phyloP scores from a whole-genome alignment of 2,888 invertebrate genomes.

The Theodoxus fluviatilis region DNA sequence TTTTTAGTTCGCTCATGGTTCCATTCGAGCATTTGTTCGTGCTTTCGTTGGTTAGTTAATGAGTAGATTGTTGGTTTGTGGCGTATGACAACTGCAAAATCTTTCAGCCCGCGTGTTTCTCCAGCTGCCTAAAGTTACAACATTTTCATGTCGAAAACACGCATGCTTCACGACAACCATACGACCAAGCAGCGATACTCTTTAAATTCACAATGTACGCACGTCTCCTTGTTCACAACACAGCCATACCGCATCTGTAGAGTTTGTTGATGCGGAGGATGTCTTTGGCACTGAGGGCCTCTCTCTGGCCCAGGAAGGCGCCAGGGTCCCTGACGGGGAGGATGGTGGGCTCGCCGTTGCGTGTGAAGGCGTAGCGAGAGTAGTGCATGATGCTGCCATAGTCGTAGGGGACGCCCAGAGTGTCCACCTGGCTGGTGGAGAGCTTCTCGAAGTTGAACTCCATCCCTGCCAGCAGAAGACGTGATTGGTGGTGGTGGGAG shows the following conservation, averaged over 20 bases:
- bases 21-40: too few species aligned
- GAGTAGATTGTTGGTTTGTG: too few species aligned
- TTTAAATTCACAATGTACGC: not conserved
- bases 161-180: too few species aligned
- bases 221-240: not conserved
- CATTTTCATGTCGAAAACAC: too few species aligned
- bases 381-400: conserved; percentile 50
- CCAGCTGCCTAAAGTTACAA: too few species aligned
- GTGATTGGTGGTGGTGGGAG: not conserved
- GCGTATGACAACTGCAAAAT: too few species aligned
- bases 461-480: conserved; percentile 34
- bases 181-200: not conserved
- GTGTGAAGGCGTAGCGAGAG: conserved; percentile 44
- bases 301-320: conserved; percentile 40
- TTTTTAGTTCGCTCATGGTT: too few species aligned
- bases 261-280: conserved; percentile 37
- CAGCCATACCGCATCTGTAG: conserved; percentile 39
- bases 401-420: conserved; percentile 45
- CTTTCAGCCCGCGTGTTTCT: too few species aligned
- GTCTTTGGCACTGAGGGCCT: conserved; percentile 41
- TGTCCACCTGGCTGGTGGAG: conserved; percentile 36
- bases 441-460: conserved; percentile 44
- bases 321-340: conserved; percentile 38
- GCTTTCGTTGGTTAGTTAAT: too few species aligned
- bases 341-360: conserved; percentile 45